phyloP scores from a whole-genome alignment of 2,888 invertebrate species.

The Hydriomena furcata region DNA sequence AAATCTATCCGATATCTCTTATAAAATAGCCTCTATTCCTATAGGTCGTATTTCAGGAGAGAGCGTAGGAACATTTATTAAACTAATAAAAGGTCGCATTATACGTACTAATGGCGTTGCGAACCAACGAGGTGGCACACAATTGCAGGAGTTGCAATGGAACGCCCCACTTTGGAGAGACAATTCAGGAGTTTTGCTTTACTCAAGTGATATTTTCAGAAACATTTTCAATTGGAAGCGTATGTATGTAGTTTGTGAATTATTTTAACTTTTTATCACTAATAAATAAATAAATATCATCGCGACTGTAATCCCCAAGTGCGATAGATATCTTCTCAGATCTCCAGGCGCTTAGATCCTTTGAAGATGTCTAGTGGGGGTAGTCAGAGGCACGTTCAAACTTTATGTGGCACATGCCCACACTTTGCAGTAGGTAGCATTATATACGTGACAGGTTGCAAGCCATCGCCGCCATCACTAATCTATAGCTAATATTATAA shows the following conservation, averaged over 20 bases:
- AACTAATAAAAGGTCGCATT: constrained; percentile 36
- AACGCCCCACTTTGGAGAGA: constrained; percentile 23
- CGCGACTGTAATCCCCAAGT: no score
- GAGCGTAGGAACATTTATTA: constrained; percentile 32
- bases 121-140: constrained; percentile 29
- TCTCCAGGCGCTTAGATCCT: no score
- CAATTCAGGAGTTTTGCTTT: constrained; percentile 15
- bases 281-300: no score
- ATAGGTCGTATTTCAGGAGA: constrained; percentile 21
- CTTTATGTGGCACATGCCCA: no score
- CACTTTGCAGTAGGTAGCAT: no score
- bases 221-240: constrained; percentile 6
- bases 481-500: no score
- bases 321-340: no score
- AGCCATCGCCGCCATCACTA: no score
- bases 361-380: no score
- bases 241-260: background rate
- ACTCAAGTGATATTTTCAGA: constrained; percentile 19
- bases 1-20: constrained; percentile 1
- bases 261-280: no score
- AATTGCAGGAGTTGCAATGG: constrained; percentile 33
- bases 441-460: no score
- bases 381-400: no score
- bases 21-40: constrained; percentile 11
- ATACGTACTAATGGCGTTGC: constrained; percentile 32